Percentiles rank a stretch among this genome's conserved stretches.
Conservation (phyloP, 2,797 vertebrate genomes). For the Karalla daura region DNA sequence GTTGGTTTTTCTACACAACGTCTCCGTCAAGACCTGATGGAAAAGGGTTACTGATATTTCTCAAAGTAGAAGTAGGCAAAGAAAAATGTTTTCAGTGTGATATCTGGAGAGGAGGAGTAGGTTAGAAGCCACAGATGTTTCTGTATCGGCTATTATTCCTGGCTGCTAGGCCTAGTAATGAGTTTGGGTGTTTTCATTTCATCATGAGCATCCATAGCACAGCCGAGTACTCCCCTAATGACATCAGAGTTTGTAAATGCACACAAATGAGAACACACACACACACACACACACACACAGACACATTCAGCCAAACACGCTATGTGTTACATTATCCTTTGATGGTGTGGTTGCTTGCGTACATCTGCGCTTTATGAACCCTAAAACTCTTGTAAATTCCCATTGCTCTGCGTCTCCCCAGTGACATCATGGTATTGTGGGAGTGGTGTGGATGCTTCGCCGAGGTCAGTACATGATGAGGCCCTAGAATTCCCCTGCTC, state of each 20-base stretch:
- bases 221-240: constrained; percentile 29
- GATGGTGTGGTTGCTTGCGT: constrained; percentile 29
- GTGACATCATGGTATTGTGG: constrained; percentile 61
- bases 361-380: constrained; percentile 63
- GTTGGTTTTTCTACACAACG: too few relatives aligned
- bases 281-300: neutral
- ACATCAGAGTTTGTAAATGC: constrained; percentile 33
- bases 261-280: neutral
- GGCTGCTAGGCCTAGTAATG: neutral
- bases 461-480: constrained; percentile 60
- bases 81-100: too few relatives aligned
- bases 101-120: neutral
- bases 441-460: constrained; percentile 23
- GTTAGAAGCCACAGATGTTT: neutral
- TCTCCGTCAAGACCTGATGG: too few relatives aligned
- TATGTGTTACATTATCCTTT: constrained; percentile 28
- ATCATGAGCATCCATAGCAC: constrained; percentile 17
- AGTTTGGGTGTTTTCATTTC: constrained; percentile 36
- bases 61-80: too few relatives aligned
- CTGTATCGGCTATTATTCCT: constrained; percentile 10
- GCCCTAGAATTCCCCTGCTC: constrained; percentile 59
- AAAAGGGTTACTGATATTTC: too few relatives aligned
- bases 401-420: constrained; percentile 51
- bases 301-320: neutral
- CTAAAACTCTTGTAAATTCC: constrained; percentile 64